Evolutionary conservation across 2,113 vertebrate genomes (phyloP).

Genomic region (Eublepharis macularius): DNA sequence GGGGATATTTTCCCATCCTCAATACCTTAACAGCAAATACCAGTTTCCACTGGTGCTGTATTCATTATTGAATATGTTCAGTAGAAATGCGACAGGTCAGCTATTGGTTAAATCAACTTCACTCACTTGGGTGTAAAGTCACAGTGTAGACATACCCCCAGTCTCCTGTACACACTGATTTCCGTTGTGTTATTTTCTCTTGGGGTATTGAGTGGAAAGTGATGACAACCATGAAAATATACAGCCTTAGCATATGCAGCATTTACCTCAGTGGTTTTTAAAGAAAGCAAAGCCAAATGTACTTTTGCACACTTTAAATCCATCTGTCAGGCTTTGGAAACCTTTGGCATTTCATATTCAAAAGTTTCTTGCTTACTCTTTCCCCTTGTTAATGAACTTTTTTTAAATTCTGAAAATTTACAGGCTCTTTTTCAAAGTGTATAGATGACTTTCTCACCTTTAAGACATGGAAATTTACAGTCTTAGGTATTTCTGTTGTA

Average conservation of each 20-base stretch:
- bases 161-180: not conserved
- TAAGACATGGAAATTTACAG: conserved; percentile 31
- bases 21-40: too few relatives aligned
- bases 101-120: not conserved
- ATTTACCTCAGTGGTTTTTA: not conserved
- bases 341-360: not conserved
- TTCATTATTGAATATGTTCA: too few relatives aligned
- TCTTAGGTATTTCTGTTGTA: not conserved
- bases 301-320: not conserved
- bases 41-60: too few relatives aligned
- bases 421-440: not conserved
- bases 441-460: conserved; percentile 31
- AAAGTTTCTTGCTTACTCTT: conserved; percentile 43
- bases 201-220: not conserved
- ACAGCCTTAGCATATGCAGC: not conserved
- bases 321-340: not conserved
- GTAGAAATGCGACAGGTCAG: too few relatives aligned
- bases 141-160: not conserved
- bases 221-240: not conserved
- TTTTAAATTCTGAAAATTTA: conserved; percentile 65
- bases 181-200: not conserved
- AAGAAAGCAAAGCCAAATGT: not conserved
- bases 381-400: conserved; percentile 52
- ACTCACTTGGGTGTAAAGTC: not conserved
- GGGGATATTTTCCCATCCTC: too few relatives aligned